phyloP scores from a whole-genome alignment of 2,797 vertebrate species.

The Diplodus puntazzo region DNA sequence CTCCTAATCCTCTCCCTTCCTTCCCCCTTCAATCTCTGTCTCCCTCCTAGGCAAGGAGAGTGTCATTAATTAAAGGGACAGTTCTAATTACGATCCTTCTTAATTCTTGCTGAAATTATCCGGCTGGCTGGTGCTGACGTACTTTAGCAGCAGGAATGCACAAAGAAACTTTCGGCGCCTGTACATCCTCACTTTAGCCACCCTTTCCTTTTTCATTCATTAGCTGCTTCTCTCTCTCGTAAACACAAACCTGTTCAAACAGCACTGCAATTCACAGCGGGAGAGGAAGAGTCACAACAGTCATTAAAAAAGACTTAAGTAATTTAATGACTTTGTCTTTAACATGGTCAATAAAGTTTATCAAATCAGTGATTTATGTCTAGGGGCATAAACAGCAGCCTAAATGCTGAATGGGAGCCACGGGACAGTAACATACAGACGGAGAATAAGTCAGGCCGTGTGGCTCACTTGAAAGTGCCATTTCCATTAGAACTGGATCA shows the following conservation, averaged over 20 bases:
- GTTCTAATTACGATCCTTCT: constrained; percentile 72
- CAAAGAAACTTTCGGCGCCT: not conserved
- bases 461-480: constrained; percentile 8
- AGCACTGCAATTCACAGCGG: constrained; percentile 9
- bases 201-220: not conserved
- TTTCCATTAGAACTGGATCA: not conserved
- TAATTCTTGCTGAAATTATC: constrained; percentile 64
- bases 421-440: constrained; percentile 26
- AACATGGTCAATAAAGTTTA: constrained; percentile 51
- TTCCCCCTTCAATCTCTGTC: constrained; percentile 47
- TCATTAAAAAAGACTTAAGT: constrained; percentile 45
- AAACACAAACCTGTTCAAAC: constrained; percentile 4
- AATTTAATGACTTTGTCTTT: constrained; percentile 57
- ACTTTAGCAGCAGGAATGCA: constrained; percentile 6
- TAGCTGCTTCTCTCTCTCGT: not conserved
- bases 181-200: not conserved
- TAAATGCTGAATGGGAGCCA: constrained; percentile 46
- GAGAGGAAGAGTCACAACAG: constrained; percentile 13
- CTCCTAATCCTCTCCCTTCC: constrained; percentile 35
- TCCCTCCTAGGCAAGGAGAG: constrained; percentile 57
- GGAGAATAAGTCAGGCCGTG: constrained; percentile 17
- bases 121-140: constrained; percentile 36
- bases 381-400: constrained; percentile 40
- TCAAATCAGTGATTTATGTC: constrained; percentile 57
- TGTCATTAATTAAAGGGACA: constrained; percentile 80